Base-by-base conservation (phyloP, 2,888 invertebrate genomes). In the Nysson spinosus region DNA sequence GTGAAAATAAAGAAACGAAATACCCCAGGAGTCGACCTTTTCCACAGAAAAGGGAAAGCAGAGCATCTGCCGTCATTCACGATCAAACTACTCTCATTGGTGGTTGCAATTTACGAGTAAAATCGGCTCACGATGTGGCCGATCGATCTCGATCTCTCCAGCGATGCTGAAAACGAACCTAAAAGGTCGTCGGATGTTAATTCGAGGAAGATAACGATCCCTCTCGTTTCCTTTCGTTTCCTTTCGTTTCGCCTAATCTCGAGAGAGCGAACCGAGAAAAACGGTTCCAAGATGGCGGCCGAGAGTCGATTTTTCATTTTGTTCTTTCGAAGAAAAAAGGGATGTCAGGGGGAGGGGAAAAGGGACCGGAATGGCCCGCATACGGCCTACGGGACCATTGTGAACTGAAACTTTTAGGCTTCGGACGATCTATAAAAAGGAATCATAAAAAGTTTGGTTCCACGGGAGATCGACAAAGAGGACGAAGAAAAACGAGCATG, bases 171-270 rank as follows among this genome's bases (percentile, higher is more conserved):
- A n/a, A 37, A n/a, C 46, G 22, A 37, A 28, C 35, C 49, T 63
- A 32, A 73, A 79, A 80, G 77, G 74, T 73, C 73, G 67, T 35
- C 19, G 47, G 56, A 78, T 72, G 73, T 71, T 69, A 77, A 77
- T 76, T 68, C 57, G 12, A 20, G 40, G 24, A 65, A 56, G 50
- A 61, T 49, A 69, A 55, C 14, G 56, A 57, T 65, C 57, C 32
- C 30, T 35, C 16, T n/a, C n/a, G n/a, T n/a, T n/a, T n/a, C n/a
- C n/a, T n/a, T n/a, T n/a, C n/a, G n/a, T n/a, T n/a, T n/a, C n/a
- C n/a, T n/a, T n/a, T n/a, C n/a, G n/a, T n/a, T n/a, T n/a, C n/a
- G n/a, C 24, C 22, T 20, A 26, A 42, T 72, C 66, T 63, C 54
- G 62, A 56, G 62, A 62, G 51, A 4, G 44, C 34, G 42, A 26